phyloP scores from a whole-genome alignment of 2,113 vertebrate species.

The Cettia cetti region DNA sequence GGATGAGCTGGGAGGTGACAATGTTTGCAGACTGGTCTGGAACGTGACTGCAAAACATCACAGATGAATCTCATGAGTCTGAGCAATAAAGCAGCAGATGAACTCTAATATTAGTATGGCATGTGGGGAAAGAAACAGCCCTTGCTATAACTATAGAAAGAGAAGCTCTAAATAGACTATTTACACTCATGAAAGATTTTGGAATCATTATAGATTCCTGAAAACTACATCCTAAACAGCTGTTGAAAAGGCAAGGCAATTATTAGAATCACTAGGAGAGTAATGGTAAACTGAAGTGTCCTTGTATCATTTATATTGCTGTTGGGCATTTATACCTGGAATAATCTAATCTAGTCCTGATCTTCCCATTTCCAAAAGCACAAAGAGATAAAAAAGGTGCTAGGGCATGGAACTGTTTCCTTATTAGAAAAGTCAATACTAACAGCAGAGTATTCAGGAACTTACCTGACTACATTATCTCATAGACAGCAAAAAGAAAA shows the following conservation, averaged over 20 bases:
- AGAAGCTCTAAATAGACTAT: neutral
- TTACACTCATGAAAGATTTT: neutral
- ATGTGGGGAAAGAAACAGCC: neutral
- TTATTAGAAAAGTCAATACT: neutral
- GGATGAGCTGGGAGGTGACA: neutral
- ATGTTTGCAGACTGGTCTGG: neutral
- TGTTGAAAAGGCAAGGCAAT: neutral
- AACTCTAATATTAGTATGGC: slow-evolving; percentile 32
- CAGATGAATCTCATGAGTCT: neutral
- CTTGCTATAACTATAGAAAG: neutral
- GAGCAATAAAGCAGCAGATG: slow-evolving; percentile 15
- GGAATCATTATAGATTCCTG: neutral
- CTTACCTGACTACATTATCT: neutral
- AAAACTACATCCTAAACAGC: neutral
- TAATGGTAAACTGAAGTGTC: neutral
- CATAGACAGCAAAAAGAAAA: neutral
- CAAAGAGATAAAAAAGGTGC: neutral
- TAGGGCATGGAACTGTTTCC: neutral
- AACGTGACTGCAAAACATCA: neutral
- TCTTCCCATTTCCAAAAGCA: neutral
- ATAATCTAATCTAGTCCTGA: neutral
- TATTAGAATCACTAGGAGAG: neutral
- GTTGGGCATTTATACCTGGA: neutral
- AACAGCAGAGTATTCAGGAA: neutral
- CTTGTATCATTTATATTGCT: neutral